phyloP scores from a whole-genome alignment of 2,113 vertebrate genomes.

The Australoheros scitulus region DNA sequence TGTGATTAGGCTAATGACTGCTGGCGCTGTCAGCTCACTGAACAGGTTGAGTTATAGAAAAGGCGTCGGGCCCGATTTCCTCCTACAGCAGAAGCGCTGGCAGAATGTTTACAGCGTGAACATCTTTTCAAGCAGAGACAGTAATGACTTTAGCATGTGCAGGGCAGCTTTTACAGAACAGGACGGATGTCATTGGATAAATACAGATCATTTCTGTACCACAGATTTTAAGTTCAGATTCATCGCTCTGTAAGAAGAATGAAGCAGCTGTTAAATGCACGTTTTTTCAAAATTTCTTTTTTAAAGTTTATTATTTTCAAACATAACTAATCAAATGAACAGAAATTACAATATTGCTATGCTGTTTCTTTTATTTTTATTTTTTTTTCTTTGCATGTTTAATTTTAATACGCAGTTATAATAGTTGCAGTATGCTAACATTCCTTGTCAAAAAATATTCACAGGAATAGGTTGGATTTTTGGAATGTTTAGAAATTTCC shows the following conservation, averaged over 20 bases:
- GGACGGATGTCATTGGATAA: neutral
- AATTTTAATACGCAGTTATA: neutral
- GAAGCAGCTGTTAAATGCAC: neutral
- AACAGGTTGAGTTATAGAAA: constrained; percentile 57
- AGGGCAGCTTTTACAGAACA: neutral
- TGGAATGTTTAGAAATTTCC: too few species aligned
- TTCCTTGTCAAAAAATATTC: neutral
- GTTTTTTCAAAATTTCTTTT: neutral
- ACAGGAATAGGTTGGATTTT: too few species aligned
- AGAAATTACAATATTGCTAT: neutral
- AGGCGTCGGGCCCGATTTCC: constrained; percentile 43
- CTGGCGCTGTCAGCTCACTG: constrained; percentile 53
- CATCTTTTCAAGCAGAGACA: constrained; percentile 1
- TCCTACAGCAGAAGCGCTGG: neutral
- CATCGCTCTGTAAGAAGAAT: neutral
- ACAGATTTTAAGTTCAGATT: neutral
- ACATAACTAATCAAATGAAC: neutral
- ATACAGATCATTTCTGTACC: neutral
- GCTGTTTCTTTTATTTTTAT: neutral
- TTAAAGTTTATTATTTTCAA: neutral
- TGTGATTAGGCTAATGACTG: constrained; percentile 64
- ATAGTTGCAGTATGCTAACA: neutral
- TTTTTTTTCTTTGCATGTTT: neutral
- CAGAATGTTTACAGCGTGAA: neutral
- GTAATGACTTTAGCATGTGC: neutral